phyloP scores from a whole-genome alignment of 2,113 vertebrate genomes.

The Misgurnus anguillicaudatus region DNA sequence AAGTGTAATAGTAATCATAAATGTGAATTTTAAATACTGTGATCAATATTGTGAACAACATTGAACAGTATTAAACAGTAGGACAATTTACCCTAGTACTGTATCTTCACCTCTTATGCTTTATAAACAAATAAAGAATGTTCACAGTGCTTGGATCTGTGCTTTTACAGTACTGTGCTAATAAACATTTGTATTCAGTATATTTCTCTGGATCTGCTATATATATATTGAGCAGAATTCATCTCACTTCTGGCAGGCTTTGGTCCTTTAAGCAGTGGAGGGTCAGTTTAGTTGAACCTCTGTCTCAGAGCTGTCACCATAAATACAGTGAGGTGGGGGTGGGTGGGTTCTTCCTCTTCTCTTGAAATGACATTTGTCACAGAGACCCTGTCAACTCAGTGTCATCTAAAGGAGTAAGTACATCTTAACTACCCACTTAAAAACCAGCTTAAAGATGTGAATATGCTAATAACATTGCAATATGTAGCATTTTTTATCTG shows the following conservation, averaged over 20 bases:
- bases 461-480: not conserved
- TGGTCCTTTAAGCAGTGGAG: constrained; percentile 4
- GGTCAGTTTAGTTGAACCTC: not conserved
- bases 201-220: constrained; percentile 17
- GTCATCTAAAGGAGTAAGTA: constrained; percentile 17
- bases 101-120: not conserved
- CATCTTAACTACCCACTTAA: constrained; percentile 49
- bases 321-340: not conserved
- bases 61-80: no score
- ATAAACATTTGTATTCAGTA: constrained; percentile 29
- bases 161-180: constrained; percentile 25
- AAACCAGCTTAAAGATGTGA: not conserved
- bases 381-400: constrained; percentile 5
- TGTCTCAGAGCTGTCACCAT: constrained; percentile 43
- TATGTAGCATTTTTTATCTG: no score
- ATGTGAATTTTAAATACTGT: no score
- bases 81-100: no score
- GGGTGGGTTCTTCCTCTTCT: not conserved
- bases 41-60: no score
- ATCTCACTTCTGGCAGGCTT: not conserved
- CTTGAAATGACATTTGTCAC: not conserved
- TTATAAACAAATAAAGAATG: not conserved
- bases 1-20: no score
- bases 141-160: not conserved
- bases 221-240: constrained; percentile 22